Base-by-base conservation (phyloP, 2,797 vertebrate genomes). In the Mico argentatus region DNA sequence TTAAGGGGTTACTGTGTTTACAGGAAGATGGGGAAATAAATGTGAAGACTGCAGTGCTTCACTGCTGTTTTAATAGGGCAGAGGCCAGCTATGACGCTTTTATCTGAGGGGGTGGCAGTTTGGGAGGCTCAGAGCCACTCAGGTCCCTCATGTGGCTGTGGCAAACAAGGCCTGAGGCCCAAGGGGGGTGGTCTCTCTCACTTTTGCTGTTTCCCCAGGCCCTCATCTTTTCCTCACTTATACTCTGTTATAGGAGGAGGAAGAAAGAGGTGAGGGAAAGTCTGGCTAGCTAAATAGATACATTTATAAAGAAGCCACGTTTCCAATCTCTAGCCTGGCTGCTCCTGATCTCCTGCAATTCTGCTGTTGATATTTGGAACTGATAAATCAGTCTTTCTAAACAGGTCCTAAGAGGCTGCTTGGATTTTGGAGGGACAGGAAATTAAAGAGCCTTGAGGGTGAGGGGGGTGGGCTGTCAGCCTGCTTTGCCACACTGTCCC, bases 1-100 rank as follows among this genome's bases (percentile, higher is more conserved):
- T 96, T 91, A 97, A 96, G 88, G 81, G 97, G 94, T 82, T 57
- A 79, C 96, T 90, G 55, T 94, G 88, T 95, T 97, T 97, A 94
- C 93, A 57, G 97, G 93, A 95, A 97, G 92, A 90, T 20, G 59
- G 72, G 76, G 88, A 90, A 90, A 94, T 91, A 67, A 94, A 77
- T 93, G 92, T 86, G 80, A 94, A 79, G 85, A 70, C 91, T 67
- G 46, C 30, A 46, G 73, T 64, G 41, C 59, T 84, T 5, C 5
- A 86, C 48, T 81, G 91, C 94, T 92, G 64, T 41, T 88, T 88
- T 61, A 55, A 85, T 30, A 88, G 89, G 73, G 79, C 24, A 8
- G 36, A 70, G 81, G 81, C 88, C 96, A 84, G 55, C 36, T 36
- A 15, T 72, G 77, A 92, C 24, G 30, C 76, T 95, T 80, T 80